Evolutionary conservation across 2,113 vertebrate genomes (phyloP), one percentile per base, ranked within the genome.

Genomic region (Neolamprologus brichardi): DNA sequence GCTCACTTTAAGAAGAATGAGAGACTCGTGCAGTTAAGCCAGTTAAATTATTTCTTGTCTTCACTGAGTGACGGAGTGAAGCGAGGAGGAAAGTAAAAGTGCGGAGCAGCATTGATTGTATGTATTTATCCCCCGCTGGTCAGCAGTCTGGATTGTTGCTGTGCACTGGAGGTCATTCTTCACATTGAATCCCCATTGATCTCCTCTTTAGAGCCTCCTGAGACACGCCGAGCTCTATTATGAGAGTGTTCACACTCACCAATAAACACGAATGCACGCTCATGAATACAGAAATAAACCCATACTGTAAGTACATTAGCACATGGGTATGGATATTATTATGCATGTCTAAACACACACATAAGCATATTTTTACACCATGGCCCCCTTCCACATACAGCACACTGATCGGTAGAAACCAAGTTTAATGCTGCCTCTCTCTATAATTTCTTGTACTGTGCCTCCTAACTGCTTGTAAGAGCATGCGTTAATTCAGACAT

Each of bases 121-220:
- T 92, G 92, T 94, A 94, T 95, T 94, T 96, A 95, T 95, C 95
- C 91, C 92, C 84, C 32, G 51, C 87, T 93, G 94, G 94, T 96
- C 95, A 95, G 95, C 94, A 95, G 91, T 93, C 94, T 92, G 93
- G 92, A 86, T 84, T 83, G 91, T 94, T 85, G 93, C 93, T 90
- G 84, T 93, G 85, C 87, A 83, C 89, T 80, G 90, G 87, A 95
- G 94, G 93, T 86, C 91, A 92, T 95, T 92, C 83, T 89, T 89
- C 79, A 90, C 92, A 93, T 80, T 87, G 92, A 94, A 96, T 91
- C 79, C 88, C 84, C 90, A 95, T 95, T 88, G 92, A 96, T 95
- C 88, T 94, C 88, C 88, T 92, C 93, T 85, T 86, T 79, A 93
- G 82, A 90, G 88, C 92, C 93, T 84, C 88, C 2, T 5, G 91